Evolutionary conservation across 2,888 invertebrate genomes (phyloP).

Genomic region (Balanococcus diminutus): DNA sequence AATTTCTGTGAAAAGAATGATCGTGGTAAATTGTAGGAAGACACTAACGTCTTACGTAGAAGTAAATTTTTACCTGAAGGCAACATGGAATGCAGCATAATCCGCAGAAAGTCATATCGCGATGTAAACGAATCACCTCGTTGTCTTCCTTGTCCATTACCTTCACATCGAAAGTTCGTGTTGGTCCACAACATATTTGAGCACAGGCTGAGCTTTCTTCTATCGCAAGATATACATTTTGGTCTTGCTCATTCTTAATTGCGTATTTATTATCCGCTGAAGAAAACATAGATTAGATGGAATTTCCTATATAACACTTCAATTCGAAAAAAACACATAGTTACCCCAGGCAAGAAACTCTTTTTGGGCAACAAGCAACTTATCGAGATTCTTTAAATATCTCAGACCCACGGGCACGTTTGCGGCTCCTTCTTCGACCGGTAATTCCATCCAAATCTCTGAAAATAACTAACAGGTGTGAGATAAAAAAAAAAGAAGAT

Average conservation of each 20-base stretch:
- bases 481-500: no score
- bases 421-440: no score
- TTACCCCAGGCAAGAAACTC: no score
- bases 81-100: slow-evolving; percentile 91
- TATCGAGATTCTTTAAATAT: no score
- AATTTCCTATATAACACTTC: no score
- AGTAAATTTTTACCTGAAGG: slow-evolving; percentile 66
- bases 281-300: no score
- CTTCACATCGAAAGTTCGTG: slow-evolving; percentile 85
- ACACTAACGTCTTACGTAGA: background rate
- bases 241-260: slow-evolving; percentile 78
- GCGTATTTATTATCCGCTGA: no score
- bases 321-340: no score
- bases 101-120: slow-evolving; percentile 80
- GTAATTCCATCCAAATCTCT: no score
- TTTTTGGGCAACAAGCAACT: slow-evolving; percentile 61
- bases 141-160: slow-evolving; percentile 80
- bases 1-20: slow-evolving; percentile 69
- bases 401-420: no score
- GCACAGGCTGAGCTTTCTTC: slow-evolving; percentile 86
- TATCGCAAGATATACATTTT: slow-evolving; percentile 78
- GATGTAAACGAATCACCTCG: slow-evolving; percentile 83
- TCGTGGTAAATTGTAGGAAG: no score
- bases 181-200: slow-evolving; percentile 84
- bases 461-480: no score